phyloP scores from a whole-genome alignment of 2,113 vertebrate species.

The Grus americana region DNA sequence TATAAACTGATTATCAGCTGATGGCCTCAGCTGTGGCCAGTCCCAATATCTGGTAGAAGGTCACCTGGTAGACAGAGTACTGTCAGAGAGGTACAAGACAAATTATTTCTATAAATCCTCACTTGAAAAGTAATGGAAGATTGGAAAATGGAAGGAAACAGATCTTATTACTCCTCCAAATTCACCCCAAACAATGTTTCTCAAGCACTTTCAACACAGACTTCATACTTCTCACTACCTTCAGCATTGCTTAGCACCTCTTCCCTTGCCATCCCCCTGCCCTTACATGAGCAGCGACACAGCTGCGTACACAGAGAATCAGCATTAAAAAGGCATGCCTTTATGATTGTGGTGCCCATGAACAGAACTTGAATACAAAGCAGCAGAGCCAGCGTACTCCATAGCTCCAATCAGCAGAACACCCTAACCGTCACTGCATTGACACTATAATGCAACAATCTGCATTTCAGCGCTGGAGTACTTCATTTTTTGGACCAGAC shows the following conservation, averaged over 20 bases:
- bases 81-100: not conserved
- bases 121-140: not conserved
- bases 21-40: not conserved
- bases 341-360: not conserved
- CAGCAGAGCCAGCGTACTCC: not conserved
- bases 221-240: not conserved
- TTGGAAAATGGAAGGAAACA: not conserved
- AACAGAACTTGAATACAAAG: not conserved
- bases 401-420: not conserved
- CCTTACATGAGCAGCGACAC: not conserved
- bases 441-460: not conserved
- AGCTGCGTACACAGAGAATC: rapidly evolving
- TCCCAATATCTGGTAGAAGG: not conserved
- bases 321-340: not conserved
- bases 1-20: not conserved
- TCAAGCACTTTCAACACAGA: not conserved
- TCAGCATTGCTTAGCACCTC: not conserved
- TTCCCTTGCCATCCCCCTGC: not conserved
- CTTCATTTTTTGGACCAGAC: not conserved
- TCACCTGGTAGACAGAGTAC: not conserved
- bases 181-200: not conserved
- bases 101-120: not conserved
- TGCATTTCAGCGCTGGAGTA: not conserved
- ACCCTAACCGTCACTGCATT: not conserved
- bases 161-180: not conserved